Evolutionary conservation across 2,888 invertebrate species (phyloP).

Genomic region (Harpalus rubripes): DNA sequence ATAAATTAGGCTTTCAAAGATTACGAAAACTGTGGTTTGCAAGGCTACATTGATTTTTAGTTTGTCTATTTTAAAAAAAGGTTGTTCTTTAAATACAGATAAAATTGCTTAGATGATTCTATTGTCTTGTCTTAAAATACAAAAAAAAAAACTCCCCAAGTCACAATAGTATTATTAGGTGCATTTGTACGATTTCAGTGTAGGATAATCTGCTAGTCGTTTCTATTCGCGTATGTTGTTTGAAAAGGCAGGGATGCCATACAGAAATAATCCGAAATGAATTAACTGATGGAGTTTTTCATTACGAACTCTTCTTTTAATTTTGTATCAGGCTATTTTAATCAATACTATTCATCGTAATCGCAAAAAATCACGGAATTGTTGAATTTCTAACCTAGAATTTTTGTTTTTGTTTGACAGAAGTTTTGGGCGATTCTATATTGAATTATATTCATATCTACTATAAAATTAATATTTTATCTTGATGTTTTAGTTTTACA

Average conservation of each 20-base stretch:
- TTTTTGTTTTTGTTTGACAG: neutral
- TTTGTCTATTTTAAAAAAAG: no score
- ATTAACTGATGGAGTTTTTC: neutral
- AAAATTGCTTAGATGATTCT: no score
- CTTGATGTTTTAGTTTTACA: no score
- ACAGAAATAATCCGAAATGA: slow-evolving; percentile 15
- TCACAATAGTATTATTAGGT: slow-evolving; percentile 9
- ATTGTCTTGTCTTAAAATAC: no score
- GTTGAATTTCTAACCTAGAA: neutral
- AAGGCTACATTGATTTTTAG: no score
- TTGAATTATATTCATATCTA: no score
- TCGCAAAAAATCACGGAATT: neutral
- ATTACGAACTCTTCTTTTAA: slow-evolving; percentile 5
- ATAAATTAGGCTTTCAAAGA: no score
- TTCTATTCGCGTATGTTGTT: neutral
- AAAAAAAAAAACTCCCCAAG: neutral
- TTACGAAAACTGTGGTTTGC: no score
- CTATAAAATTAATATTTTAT: no score
- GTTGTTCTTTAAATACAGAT: no score
- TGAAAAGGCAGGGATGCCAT: neutral
- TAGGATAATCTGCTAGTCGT: neutral
- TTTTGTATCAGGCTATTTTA: neutral
- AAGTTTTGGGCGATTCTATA: no score
- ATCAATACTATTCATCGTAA: neutral
- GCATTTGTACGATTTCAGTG: slow-evolving; percentile 4